phyloP scores from a whole-genome alignment of 2,797 vertebrate genomes.

The Loriculus beryllinus region DNA sequence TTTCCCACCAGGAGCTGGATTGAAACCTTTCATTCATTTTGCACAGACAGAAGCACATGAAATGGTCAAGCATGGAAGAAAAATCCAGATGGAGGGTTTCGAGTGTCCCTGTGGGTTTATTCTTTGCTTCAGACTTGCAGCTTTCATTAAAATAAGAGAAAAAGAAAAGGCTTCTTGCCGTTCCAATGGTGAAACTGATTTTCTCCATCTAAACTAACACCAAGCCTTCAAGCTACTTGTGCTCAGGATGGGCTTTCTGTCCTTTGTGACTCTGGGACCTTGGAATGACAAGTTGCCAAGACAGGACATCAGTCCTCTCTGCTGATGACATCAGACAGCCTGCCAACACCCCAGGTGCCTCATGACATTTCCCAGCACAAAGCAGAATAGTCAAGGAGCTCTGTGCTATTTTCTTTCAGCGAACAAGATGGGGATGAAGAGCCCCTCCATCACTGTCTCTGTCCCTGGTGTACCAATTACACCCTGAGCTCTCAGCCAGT shows the following conservation, averaged over 20 bases:
- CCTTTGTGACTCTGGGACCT: background rate
- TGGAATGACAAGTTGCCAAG: background rate
- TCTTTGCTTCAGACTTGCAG: background rate
- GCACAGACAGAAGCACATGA: background rate
- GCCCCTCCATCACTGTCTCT: background rate
- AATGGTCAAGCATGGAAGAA: background rate
- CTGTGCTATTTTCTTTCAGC: background rate
- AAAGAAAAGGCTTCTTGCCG: background rate
- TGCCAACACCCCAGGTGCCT: background rate
- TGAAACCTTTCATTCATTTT: constrained; percentile 3
- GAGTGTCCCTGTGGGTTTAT: background rate
- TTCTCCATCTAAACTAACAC: background rate
- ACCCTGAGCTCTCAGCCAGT: background rate
- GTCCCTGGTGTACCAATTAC: background rate
- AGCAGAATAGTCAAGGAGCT: background rate
- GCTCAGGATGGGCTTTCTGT: background rate
- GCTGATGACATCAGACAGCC: background rate
- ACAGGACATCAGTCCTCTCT: background rate
- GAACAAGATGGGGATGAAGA: background rate
- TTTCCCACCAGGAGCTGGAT: background rate
- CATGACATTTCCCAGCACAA: background rate
- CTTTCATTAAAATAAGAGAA: background rate
- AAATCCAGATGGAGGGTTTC: background rate
- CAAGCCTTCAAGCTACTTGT: background rate
- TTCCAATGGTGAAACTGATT: background rate